Base-by-base conservation (phyloP, 2,113 vertebrate genomes). In the Clarias macrocephalus region DNA sequence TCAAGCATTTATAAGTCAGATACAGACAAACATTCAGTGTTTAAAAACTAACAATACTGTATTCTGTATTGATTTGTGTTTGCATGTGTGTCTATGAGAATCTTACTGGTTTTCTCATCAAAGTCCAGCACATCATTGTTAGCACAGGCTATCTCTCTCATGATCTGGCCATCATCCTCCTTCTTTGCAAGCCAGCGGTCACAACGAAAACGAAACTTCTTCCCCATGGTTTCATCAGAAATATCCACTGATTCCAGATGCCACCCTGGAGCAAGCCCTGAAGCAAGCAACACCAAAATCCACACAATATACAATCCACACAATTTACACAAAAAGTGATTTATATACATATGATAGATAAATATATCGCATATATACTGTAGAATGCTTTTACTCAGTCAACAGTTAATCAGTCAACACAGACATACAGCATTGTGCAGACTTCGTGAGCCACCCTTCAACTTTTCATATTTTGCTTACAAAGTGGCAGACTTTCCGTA, bases 161-260 rank as follows among this genome's bases (percentile, higher is more conserved):
- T 95, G 21, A 96, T 96, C 94, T 99, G 98, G 15, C 97, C 95
- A 7, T 99, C 98, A 0, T 97, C 98, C 81, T 97, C 96, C 0
- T 94, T 95, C 90, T 97, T 99, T 65, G 98, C 96, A 9, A 99
- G 94, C 98, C 98, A 99, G 87, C 97, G 96, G 89, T 99, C 98
- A 18, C 97, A 99, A 9, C 97, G 98, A 91, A 99, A 99, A 37
- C 95, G 96, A 90, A 98, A 99, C 0, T 95, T 97, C 93, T 97
- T 96, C 12, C 96, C 96, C 30, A 96, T 90, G 63, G 94, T 73
- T 1, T 97, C 97, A 76, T 99, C 98, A 28, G 86, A 97, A 83
- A 99, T 96, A 0, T 99, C 97, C 0, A 99, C 92, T 1, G 96
- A 97, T 72, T 97, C 98, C 94, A 99, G 86, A 91, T 98, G 97